Base-by-base conservation (phyloP, 2,113 vertebrate species). In the Condylura cristata region DNA sequence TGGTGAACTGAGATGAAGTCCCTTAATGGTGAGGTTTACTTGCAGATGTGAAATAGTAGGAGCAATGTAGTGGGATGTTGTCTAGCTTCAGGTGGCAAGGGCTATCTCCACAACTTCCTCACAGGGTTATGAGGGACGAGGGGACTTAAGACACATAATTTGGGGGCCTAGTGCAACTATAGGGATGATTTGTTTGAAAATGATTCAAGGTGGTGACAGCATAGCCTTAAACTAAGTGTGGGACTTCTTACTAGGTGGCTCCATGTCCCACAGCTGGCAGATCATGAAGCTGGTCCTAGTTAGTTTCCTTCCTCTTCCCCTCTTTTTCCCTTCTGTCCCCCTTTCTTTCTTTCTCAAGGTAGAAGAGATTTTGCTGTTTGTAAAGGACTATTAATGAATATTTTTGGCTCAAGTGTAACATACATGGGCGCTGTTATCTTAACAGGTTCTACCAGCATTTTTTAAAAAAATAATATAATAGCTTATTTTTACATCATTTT, bases 11-110 rank as follows among this genome's bases (percentile, higher is more conserved):
- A 82, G 96, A 93, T 89, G 89, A 88, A 81, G 82, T 83, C 89
- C 82, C 95, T 97, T 97, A 90, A 88, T 94, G 74, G 93, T 90
- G 76, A 96, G 89, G 46, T 94, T 95, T 95, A 81, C 95, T 97
- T 90, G 81, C 76, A 96, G 90, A 96, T 75, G 37, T 90, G 90
- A 97, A 94, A 96, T 85, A 58, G 84, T 82, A 93, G 70, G 65
- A 79, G 86, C 88, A 51, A 58, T 96, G 94, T 89, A 83, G 91
- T 88, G 92, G 84, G 96, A 89, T 95, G 92, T 66, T 93, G 70
- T 94, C 84, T 70, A 90, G 61, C 16, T 94, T 85, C 28, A 85
- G 61, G 89, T 93, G 78, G 63, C 90, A 83, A 60, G 4, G 30
- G 24, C 32, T 72, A 22, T 89, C 37, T 95, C 75, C 53, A n/a